Percentiles rank a stretch among this genome's conserved stretches.
Evolutionary conservation across 2,888 invertebrate genomes (phyloP).

Genomic region (Limenitis camilla): DNA sequence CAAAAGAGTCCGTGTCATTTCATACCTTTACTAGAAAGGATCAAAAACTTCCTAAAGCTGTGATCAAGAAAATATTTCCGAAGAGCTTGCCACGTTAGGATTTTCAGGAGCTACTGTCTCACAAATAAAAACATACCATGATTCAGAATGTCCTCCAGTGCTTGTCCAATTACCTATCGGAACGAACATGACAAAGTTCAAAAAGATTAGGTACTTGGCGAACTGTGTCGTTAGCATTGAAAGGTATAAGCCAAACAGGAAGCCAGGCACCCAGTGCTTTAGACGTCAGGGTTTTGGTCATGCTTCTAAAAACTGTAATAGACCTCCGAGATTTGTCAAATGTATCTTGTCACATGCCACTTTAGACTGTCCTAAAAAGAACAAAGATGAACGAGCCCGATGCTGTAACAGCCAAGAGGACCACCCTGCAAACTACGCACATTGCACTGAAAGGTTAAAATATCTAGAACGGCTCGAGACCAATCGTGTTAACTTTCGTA

Average conservation of each 20-base stretch:
- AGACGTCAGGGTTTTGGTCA: slow-evolving; percentile 23
- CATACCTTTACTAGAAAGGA: too few species aligned
- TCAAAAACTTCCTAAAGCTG: too few species aligned
- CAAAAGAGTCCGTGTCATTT: too few species aligned
- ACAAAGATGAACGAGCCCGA: slow-evolving; percentile 8
- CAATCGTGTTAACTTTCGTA: too few species aligned
- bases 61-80: too few species aligned
- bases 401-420: slow-evolving; percentile 19
- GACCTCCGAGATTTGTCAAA: slow-evolving; percentile 18
- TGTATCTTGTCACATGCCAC: slow-evolving; percentile 12
- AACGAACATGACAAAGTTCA: slow-evolving; percentile 14
- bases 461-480: not conserved
- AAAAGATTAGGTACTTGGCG: slow-evolving; percentile 15
- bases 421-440: slow-evolving; percentile 14
- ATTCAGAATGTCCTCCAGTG: not conserved
- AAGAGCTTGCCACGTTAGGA: too few species aligned
- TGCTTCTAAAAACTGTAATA: slow-evolving; percentile 20
- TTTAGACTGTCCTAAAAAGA: slow-evolving; percentile 14
- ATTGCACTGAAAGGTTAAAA: not conserved
- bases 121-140: too few species aligned
- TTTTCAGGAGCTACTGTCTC: too few species aligned
- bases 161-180: slow-evolving; percentile 7
- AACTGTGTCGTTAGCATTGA: slow-evolving; percentile 17
- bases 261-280: slow-evolving; percentile 19
- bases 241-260: slow-evolving; percentile 11